These are phyloP conservation scores for Ametastegia equiseti DNA, from an alignment of 2,888 invertebrate species.

Conservation along the genomic window DNA sequence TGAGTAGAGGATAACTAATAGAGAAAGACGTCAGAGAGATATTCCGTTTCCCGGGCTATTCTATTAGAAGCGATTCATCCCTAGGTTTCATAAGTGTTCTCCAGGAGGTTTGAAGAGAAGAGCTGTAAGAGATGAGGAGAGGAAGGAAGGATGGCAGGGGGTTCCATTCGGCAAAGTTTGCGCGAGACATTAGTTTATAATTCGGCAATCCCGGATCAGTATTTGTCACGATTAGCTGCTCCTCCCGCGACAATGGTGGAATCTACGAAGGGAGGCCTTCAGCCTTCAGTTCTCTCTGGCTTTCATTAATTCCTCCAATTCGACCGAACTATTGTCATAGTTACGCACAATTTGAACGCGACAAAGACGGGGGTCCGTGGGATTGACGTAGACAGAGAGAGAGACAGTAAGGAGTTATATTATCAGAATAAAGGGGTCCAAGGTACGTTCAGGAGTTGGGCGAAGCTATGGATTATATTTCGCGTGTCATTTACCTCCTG, in stretches of 20 bases:
- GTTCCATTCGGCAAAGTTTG: conserved; percentile 66
- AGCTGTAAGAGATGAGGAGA: conserved; percentile 35
- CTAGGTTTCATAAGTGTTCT: conserved; percentile 48
- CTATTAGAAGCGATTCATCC: conserved; percentile 56
- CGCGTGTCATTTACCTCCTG: conserved; percentile 66
- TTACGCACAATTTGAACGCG: conserved; percentile 71
- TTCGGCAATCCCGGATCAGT: conserved; percentile 74
- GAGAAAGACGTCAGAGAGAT: conserved; percentile 38
- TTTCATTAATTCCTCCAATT: conserved; percentile 73
- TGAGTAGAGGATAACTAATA: conserved; percentile 32
- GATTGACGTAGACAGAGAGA: conserved; percentile 63
- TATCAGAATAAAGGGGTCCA: conserved; percentile 57
- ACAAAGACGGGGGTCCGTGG: conserved; percentile 64
- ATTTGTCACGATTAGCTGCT: conserved; percentile 75
- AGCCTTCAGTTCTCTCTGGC: conserved; percentile 62
- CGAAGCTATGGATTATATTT: conserved; percentile 66
- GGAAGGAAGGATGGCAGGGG: conserved; percentile 61
- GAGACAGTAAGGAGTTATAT: conserved; percentile 63
- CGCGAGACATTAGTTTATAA: conserved; percentile 74
- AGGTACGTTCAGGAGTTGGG: conserved; percentile 44
- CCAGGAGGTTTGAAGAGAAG: conserved; percentile 40
- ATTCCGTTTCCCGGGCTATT: conserved; percentile 54
- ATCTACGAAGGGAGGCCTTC: conserved; percentile 49
- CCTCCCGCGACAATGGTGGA: conserved; percentile 56
- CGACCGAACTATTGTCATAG: conserved; percentile 71